Evolutionary conservation across 2,113 vertebrate species (phyloP).

Genomic region (Pristiophorus japonicus): DNA sequence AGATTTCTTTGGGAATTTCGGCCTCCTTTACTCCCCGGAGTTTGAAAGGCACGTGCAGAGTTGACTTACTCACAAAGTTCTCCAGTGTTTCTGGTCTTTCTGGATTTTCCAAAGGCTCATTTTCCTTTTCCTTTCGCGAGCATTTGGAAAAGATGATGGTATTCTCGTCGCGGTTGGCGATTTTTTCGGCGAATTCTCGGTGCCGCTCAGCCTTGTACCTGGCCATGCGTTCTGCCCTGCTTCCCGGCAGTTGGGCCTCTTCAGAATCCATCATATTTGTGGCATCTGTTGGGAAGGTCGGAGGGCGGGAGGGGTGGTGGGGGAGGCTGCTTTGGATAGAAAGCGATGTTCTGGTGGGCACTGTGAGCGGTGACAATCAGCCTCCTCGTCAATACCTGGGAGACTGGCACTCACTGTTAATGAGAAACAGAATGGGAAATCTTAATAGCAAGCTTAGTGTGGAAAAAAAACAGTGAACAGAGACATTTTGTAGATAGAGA

Average conservation of each 20-base stretch:
- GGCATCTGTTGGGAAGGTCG: neutral
- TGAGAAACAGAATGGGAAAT: slow-evolving; percentile 26
- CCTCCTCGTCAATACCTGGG: neutral
- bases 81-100: neutral
- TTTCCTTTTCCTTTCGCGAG: slow-evolving; percentile 49
- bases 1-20: neutral
- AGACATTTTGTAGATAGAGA: neutral
- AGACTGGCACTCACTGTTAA: slow-evolving; percentile 9
- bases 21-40: neutral
- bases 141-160: slow-evolving; percentile 49
- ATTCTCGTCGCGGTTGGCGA: slow-evolving; percentile 51
- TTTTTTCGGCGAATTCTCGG: slow-evolving; percentile 58
- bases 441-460: neutral
- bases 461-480: neutral
- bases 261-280: slow-evolving; percentile 46
- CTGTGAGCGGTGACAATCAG: neutral
- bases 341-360: neutral
- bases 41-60: neutral
- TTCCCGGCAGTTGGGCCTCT: slow-evolving; percentile 54
- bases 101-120: slow-evolving; percentile 39
- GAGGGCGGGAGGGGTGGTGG: neutral
- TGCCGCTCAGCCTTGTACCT: slow-evolving; percentile 66
- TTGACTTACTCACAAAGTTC: neutral
- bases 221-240: slow-evolving; percentile 61
- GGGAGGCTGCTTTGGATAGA: neutral